Base-by-base conservation (phyloP, 2,888 invertebrate species). In the Ceratothoa steindachneri region DNA sequence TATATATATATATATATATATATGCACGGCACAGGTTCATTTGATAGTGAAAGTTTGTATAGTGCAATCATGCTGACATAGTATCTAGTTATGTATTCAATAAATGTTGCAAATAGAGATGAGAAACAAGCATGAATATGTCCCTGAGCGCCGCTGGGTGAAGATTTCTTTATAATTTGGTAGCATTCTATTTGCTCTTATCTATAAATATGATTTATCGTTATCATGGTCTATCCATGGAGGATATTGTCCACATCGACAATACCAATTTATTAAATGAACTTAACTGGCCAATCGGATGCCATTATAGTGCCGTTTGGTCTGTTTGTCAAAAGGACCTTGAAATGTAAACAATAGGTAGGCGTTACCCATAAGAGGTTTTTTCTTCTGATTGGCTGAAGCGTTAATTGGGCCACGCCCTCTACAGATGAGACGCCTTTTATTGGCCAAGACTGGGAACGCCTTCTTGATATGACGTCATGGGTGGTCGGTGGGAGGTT, bases 1-100 rank as follows among this genome's bases (percentile, higher is more conserved):
- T 66, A 28, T 66, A 66, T 66, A 28, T 66, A 66, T 66, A 66
- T 66, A 28, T 66, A 66, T 66, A 66, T 27, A 28, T 30, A 15
- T 27, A n/a, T 27, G n/a, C n/a, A 51, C 19, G 19, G 15, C n/a
- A n/a, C n/a, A n/a, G n/a, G n/a, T n/a, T n/a, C n/a, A n/a, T n/a
- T n/a, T n/a, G n/a, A n/a, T n/a, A n/a, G n/a, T n/a, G n/a, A n/a
- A n/a, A n/a, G n/a, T n/a, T n/a, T n/a, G n/a, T n/a, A n/a, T n/a
- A n/a, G n/a, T n/a, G n/a, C n/a, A n/a, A n/a, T n/a, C n/a, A n/a
- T n/a, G n/a, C n/a, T n/a, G n/a, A n/a, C n/a, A n/a, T 2, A n/a
- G 19, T 51, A 51, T 51, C 15, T 51, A 51, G 15, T n/a, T 51
- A 51, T 2, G 3, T 51, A 3, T 51, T 2, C 19, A 51, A 60